Evolutionary conservation across 53 echinoderm and acorn worm species (phyloP), one percentile per base, ranked within the genome.

Genomic region (Luidia sarsii): DNA sequence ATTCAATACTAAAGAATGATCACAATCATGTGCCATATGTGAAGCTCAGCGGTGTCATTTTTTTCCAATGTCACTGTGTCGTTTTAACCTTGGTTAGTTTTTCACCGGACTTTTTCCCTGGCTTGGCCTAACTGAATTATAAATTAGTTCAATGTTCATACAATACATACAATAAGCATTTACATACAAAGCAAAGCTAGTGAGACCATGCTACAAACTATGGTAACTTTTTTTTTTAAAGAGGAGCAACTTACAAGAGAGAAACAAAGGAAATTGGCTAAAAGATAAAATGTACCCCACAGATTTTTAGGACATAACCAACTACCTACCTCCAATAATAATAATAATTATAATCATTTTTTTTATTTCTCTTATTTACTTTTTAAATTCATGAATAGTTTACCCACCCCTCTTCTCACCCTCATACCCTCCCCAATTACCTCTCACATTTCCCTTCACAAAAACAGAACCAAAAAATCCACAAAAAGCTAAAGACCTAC

Each of bases 301-400:
- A 77, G 61, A 77, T 57, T 56, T 64, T 71, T 38, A 56, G 74
- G 74, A 74, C 74, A 74, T 56, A 74, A 56, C 74, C 74, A 57
- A 74, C 77, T 77, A 77, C 60, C 77, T 77, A 77, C 45, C 61
- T 77, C 77, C 77, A 77, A 61, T 77, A 77, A 77, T 75, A 77
- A 77, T 72, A 72, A 72, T 72, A 72, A 72, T 60, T 39, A 77
- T 77, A 59, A 77, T 77, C 39, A 77, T 77, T 43, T 36, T 65
- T 61, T 72, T 72, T 72, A 72, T 72, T 60, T 77, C 77, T 77
- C 77, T 77, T 77, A 77, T 77, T 77, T 77, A 77, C 77, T 77
- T 61, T n/a, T 77, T 29, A 61, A 77, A 77, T 77, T 77, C 61
- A 77, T 77, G 77, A 77, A 77, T 77, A 77, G 77, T 24, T 60